Percentiles rank a stretch among this genome's conserved stretches.
Evolutionary conservation across 1,140 invertebrate genomes (phyloP).

Genomic region (Lethrus apterus): DNA sequence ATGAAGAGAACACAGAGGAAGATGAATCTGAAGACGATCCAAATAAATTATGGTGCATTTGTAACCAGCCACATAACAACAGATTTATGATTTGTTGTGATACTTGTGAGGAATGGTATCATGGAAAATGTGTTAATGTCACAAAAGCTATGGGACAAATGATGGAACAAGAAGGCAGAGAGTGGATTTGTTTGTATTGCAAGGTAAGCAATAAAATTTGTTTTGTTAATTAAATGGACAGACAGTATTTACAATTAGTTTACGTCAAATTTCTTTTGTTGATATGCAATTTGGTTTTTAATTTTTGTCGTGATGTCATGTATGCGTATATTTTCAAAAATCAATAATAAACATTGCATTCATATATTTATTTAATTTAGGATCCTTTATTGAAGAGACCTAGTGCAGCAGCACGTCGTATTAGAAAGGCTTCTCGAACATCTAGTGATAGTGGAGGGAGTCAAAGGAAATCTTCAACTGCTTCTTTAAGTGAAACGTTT

Average conservation of each 20-base stretch:
- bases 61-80: slow-evolving; percentile 90
- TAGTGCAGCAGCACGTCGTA: slow-evolving; percentile 34
- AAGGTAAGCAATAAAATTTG: slow-evolving; percentile 57
- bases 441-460: slow-evolving; percentile 32
- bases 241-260: no score
- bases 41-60: slow-evolving; percentile 91
- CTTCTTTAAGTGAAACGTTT: slow-evolving; percentile 5
- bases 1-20: slow-evolving; percentile 30
- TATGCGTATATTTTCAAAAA: no score
- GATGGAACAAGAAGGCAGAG: slow-evolving; percentile 82
- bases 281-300: no score
- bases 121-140: slow-evolving; percentile 91
- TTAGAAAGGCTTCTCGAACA: slow-evolving; percentile 36
- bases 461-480: slow-evolving; percentile 12
- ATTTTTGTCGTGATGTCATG: no score
- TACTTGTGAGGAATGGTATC: slow-evolving; percentile 91
- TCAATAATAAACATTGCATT: no score
- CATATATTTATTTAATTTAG: slow-evolving; percentile 19
- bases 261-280: no score
- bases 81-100: slow-evolving; percentile 98
- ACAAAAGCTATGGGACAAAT: slow-evolving; percentile 82
- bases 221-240: no score
- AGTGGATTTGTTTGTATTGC: slow-evolving; percentile 89
- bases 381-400: slow-evolving; percentile 35
- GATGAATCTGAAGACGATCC: slow-evolving; percentile 83